Conservation (phyloP, 2,888 invertebrate genomes). For the Tribolium freemani region DNA sequence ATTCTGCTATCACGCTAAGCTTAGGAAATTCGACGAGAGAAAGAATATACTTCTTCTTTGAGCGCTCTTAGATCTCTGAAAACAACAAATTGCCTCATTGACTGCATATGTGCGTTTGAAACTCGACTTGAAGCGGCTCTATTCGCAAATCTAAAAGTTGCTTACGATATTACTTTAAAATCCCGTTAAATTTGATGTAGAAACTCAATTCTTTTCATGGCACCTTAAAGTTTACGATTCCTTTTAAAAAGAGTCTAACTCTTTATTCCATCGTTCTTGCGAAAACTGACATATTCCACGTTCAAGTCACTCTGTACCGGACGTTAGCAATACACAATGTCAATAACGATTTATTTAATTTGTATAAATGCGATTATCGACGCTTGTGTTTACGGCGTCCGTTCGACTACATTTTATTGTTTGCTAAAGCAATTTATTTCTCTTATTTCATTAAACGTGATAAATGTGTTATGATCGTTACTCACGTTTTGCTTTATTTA, state of each 20-base stretch:
- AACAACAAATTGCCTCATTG: constrained; percentile 32
- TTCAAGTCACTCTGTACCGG: not conserved
- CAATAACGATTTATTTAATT: constrained; percentile 33
- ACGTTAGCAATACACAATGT: constrained; percentile 1
- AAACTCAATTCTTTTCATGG: constrained; percentile 32
- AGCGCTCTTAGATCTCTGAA: constrained; percentile 12
- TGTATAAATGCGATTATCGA: constrained; percentile 36
- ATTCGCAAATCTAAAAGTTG: constrained; percentile 28
- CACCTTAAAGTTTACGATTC: constrained; percentile 33
- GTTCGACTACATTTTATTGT: constrained; percentile 39
- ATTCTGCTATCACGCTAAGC: constrained; percentile 3
- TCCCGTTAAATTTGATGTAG: constrained; percentile 35
- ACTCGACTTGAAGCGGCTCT: constrained; percentile 16
- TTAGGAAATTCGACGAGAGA: constrained; percentile 4
- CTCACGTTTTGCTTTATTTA: constrained; percentile 37
- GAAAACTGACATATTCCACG: not conserved
- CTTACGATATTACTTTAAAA: constrained; percentile 32
- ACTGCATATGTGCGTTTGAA: constrained; percentile 31
- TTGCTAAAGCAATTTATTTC: constrained; percentile 43
- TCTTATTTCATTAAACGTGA: constrained; percentile 45
- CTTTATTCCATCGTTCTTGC: not conserved
- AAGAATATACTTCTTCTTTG: constrained; percentile 21
- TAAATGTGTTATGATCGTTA: constrained; percentile 43
- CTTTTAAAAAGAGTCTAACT: constrained; percentile 17
- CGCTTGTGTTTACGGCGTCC: constrained; percentile 15